Conservation (phyloP, 2,113 vertebrate species). For the Ictalurus furcatus region DNA sequence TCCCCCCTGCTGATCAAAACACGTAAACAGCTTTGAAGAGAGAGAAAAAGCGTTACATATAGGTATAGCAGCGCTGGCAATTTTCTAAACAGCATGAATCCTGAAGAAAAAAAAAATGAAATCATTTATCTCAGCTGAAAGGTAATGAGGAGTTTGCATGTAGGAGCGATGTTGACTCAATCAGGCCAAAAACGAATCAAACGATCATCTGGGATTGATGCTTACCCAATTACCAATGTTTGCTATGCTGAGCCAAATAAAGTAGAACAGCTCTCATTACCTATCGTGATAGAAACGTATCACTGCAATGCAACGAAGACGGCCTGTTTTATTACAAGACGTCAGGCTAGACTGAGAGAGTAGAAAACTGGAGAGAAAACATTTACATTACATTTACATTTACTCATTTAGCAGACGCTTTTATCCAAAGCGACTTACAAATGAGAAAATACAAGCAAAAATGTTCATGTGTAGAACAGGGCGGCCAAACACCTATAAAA, state of each 20-base stretch:
- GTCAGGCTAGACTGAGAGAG: background rate
- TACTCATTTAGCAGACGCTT: too few species aligned
- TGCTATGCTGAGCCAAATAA: conserved; percentile 54
- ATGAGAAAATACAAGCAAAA: background rate
- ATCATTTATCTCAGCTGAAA: conserved; percentile 33
- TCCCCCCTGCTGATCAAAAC: background rate
- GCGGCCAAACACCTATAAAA: background rate
- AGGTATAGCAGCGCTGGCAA: background rate
- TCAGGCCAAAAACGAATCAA: conserved; percentile 25
- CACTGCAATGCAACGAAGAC: conserved; percentile 27
- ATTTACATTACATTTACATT: too few species aligned
- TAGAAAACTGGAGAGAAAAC: background rate
- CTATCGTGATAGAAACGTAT: conserved; percentile 51
- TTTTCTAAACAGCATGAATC: conserved; percentile 16
- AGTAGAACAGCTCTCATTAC: conserved; percentile 58
- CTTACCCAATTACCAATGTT: background rate
- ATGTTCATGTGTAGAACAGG: background rate
- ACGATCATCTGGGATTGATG: conserved; percentile 18
- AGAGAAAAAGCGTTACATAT: background rate
- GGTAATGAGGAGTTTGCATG: conserved; percentile 6
- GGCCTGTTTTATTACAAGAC: conserved; percentile 47
- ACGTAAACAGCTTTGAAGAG: background rate
- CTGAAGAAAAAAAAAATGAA: background rate
- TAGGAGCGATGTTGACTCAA: background rate
- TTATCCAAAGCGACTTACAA: too few species aligned